Evolutionary conservation across 2,888 invertebrate genomes (phyloP), one percentile per base, ranked within the genome.

Genomic region (Hydrotaea diabolus): DNA sequence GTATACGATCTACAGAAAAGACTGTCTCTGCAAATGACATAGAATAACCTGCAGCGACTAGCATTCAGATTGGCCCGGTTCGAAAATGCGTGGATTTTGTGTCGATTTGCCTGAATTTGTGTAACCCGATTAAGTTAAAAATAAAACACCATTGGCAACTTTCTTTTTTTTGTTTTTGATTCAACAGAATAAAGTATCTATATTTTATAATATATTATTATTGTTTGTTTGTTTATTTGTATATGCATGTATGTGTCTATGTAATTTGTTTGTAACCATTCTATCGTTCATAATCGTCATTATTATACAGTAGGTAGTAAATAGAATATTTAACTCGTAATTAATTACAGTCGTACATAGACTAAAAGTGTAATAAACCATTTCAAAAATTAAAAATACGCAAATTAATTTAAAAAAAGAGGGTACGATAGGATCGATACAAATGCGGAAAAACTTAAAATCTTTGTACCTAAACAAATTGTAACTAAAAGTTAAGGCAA

Each of bases 131-230:
- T 39, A 39, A 39, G n/a, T 11, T 13, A 11, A 39, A 19, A 64
- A 43, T 43, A 66, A 66, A 43, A 43, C 17, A 17, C 36, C 66
- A 13, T 59, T 26, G 39, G n/a, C 36, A 36, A 31, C 17, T 31
- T 7, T 2, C 7, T 31, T 31, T 31, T 31, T 31, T n/a, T n/a
- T n/a, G 5, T 43, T 46, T 46, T 73, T 74, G 69, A 71, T 86
- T 81, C 79, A 87, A 88, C 86, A 86, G 86, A 86, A 86, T 87
- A 87, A 85, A 86, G 87, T 87, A 86, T 85, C 74, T 86, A 80
- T 85, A 80, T 83, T 77, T 80, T 78, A 78, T 78, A 79, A 55
- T 82, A 77, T 82, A 69, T 77, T 64, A 64, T 79, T 55, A 62
- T 76, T 49, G 62, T 46, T 66, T 69, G 19, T 43, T 36, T 82